Evolutionary conservation across 2,888 invertebrate genomes (phyloP), one percentile per base, ranked within the genome.

Genomic region (Apotomis betuletana): DNA sequence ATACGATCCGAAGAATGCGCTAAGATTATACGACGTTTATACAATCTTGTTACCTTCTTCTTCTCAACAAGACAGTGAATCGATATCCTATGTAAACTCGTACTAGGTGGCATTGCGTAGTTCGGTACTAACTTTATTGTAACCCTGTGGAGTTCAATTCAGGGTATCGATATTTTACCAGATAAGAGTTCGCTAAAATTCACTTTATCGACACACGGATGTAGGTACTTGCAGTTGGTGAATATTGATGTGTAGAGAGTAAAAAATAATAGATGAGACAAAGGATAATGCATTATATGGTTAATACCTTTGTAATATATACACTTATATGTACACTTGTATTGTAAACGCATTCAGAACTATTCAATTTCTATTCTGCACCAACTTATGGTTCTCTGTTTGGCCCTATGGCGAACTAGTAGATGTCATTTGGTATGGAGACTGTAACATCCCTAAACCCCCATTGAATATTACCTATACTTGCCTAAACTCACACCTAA

Each of bases 111-210:
- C 0, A 9, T 15, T 54, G 38, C 13, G 5, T 5, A 62, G 12
- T 5, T 61, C 10, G 13, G 9, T 54, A 13, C 41, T 15, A 41
- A 54, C 54, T 52, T 63, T 63, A 5, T 12, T 12, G 15, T 54
- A 10, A 6, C 9, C 4, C 13, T 13, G 0, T 41, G 13, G 15
- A 41, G 54, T 15, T 15, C 6, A 44, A 12, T 63, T 54, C 15
- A 54, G 41, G 1, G 13, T 54, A 36, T 63, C 6, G 49, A 41
- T 15, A n/a, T 5, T 13, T 9, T 10, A 54, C 41, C 10, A 41
- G 63, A 54, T 63, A n/a, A 5, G 54, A 54, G 63, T 8, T 15
- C 15, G 63, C 41, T 5, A 1, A 54, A 41, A 15, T 41, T 63
- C 0, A 6, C 5, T 41, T 6, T 41, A 6, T 41, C 5, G 0